Evolutionary conservation across 2,888 invertebrate species (phyloP).

Genomic region (Thecophora atra): DNA sequence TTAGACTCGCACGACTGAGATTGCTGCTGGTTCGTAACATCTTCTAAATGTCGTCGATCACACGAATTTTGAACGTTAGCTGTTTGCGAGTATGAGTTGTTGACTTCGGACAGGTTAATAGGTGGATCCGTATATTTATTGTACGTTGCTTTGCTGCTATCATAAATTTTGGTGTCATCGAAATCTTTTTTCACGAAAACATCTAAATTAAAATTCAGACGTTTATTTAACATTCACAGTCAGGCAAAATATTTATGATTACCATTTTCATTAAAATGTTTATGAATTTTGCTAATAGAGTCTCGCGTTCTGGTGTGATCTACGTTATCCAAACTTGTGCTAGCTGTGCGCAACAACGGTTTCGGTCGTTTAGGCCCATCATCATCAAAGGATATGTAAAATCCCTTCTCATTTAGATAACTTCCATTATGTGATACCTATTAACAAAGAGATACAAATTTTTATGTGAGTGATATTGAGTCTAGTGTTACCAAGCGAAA

Average conservation of each 20-base stretch:
- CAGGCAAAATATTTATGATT: neutral
- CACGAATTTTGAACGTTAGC: conserved; percentile 29
- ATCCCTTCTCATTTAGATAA: conserved; percentile 77
- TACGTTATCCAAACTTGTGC: conserved; percentile 68
- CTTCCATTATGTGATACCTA: conserved; percentile 67
- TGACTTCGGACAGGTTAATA: conserved; percentile 53
- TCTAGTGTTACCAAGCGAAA: no score
- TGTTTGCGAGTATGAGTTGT: conserved; percentile 33
- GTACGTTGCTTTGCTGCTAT: conserved; percentile 58
- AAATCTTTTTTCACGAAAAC: conserved; percentile 28
- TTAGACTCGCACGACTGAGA: conserved; percentile 61
- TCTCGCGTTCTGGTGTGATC: conserved; percentile 58
- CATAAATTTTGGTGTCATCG: conserved; percentile 49
- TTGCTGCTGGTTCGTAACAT: conserved; percentile 56
- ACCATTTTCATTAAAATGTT: conserved; percentile 21
- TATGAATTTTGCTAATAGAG: conserved; percentile 64
- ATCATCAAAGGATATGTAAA: conserved; percentile 93
- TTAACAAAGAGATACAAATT: conserved; percentile 11
- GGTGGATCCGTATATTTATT: conserved; percentile 63
- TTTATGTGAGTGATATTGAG: no score
- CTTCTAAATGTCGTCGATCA: conserved; percentile 59
- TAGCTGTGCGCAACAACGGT: conserved; percentile 84
- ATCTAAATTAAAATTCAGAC: neutral
- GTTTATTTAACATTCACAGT: neutral
- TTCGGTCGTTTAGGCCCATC: conserved; percentile 89